These are phyloP conservation scores for Choloepus hoffmanni DNA, from an alignment of 2,113 vertebrate species.

Conservation along the genomic window DNA sequence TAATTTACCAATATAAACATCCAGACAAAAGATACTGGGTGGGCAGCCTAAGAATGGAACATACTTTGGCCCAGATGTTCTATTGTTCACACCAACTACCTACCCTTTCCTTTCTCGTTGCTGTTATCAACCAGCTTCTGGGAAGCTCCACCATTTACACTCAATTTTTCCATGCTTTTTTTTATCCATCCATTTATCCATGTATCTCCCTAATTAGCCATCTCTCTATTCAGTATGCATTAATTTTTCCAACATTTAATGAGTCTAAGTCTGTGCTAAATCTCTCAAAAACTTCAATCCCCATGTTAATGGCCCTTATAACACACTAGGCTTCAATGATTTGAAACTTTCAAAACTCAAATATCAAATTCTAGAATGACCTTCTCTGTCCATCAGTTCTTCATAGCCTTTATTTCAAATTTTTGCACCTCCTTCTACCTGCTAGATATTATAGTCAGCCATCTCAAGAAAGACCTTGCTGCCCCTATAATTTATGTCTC, in stretches of 20 bases:
- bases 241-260: neutral
- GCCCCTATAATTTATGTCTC: neutral
- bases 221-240: neutral
- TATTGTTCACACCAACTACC: neutral
- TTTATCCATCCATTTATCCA: neutral
- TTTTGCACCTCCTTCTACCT: neutral
- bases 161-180: neutral
- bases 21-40: neutral
- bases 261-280: neutral
- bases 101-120: neutral
- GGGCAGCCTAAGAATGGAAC: neutral
- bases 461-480: neutral
- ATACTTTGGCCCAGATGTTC: neutral
- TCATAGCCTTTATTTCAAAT: neutral
- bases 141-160: neutral
- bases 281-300: neutral
- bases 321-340: neutral
- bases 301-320: neutral
- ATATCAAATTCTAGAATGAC: neutral
- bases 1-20: constrained; percentile 5
- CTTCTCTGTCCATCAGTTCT: neutral
- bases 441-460: neutral
- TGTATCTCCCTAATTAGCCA: neutral
- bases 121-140: neutral
- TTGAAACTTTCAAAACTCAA: neutral